Conservation (phyloP, 2,888 invertebrate species). For the Diplolepis rosae region DNA sequence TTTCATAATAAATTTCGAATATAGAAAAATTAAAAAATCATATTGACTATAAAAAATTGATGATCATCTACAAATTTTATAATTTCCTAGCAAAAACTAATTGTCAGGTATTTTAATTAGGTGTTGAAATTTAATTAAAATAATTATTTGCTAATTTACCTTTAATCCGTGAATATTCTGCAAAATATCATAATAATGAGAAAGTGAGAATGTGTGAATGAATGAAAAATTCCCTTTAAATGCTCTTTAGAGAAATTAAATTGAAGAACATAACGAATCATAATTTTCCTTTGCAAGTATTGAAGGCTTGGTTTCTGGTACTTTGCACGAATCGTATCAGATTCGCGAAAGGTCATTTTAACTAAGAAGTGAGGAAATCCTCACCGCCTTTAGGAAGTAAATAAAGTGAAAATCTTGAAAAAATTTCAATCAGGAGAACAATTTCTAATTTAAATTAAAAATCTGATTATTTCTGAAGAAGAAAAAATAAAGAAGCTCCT, state of each 20-base stretch:
- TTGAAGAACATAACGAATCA: neutral
- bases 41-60: no score
- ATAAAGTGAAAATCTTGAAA: neutral
- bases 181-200: neutral
- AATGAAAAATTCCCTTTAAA: neutral
- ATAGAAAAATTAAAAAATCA: no score
- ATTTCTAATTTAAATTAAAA: neutral
- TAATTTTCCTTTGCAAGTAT: neutral
- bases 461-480: no score
- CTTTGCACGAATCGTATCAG: conserved; percentile 24
- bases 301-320: conserved; percentile 23
- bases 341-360: conserved; percentile 20
- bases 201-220: conserved; percentile 4
- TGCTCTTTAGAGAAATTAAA: neutral
- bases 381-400: neutral
- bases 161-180: neutral
- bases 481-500: no score
- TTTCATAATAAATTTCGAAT: no score
- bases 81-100: neutral
- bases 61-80: no score
- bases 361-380: neutral
- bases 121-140: neutral
- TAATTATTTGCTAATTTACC: no score
- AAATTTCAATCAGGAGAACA: no score
- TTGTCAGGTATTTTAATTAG: neutral